Evolutionary conservation across 2,888 invertebrate genomes (phyloP).

Genomic region (Molorchus minor): DNA sequence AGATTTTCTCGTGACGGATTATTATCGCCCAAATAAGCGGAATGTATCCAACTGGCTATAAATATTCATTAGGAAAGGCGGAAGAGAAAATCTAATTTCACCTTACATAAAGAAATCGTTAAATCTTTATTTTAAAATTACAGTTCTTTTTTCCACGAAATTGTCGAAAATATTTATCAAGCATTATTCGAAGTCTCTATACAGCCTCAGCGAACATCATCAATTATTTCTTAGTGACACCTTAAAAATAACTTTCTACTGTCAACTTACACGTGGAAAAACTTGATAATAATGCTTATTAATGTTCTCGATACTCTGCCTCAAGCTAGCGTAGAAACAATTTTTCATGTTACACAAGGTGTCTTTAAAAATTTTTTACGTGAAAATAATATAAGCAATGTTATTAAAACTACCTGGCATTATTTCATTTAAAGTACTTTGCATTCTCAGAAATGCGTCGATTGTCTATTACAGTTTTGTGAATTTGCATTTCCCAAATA

Average conservation of each 20-base stretch:
- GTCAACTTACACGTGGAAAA: slow-evolving; percentile 31
- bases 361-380: too few relatives aligned
- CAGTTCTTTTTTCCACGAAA: slow-evolving; percentile 10
- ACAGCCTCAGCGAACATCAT: slow-evolving; percentile 23
- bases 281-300: slow-evolving; percentile 33
- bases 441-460: too few relatives aligned
- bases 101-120: slow-evolving; percentile 4
- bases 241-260: slow-evolving; percentile 31
- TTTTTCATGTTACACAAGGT: slow-evolving; percentile 16
- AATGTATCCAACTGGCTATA: slow-evolving; percentile 7
- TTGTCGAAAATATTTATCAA: slow-evolving; percentile 27
- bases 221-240: slow-evolving; percentile 28
- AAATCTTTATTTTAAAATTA: slow-evolving; percentile 17
- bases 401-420: too few relatives aligned
- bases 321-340: slow-evolving; percentile 16
- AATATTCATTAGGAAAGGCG: slow-evolving; percentile 11
- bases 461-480: too few relatives aligned
- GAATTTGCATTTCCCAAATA: too few relatives aligned
- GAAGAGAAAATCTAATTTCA: slow-evolving; percentile 14
- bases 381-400: too few relatives aligned
- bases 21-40: slow-evolving; percentile 6
- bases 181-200: slow-evolving; percentile 17
- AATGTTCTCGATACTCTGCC: slow-evolving; percentile 30
- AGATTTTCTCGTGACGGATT: slow-evolving; percentile 5
- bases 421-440: too few relatives aligned